Percentiles rank a stretch among this genome's conserved stretches.
Conservation (phyloP, 2,113 vertebrate genomes). For the Actenoides hombroni region DNA sequence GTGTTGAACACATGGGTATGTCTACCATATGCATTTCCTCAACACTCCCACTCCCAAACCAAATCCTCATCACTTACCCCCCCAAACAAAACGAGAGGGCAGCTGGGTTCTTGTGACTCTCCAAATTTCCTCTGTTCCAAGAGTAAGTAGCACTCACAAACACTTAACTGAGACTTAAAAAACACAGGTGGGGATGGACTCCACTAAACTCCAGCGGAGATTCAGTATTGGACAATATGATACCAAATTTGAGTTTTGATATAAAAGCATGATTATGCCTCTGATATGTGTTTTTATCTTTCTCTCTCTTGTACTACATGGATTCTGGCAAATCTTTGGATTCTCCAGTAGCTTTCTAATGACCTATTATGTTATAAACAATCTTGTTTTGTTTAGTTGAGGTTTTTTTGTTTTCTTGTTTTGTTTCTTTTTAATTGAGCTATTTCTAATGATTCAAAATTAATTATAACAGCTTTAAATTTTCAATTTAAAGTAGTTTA, state of each 20-base stretch:
- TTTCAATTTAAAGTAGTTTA: constrained; percentile 33
- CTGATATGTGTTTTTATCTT: neutral
- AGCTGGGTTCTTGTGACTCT: neutral
- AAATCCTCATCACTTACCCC: neutral
- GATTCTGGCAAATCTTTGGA: neutral
- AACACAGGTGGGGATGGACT: neutral
- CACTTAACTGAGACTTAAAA: neutral
- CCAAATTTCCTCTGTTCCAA: neutral
- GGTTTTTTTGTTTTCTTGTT: too few relatives aligned
- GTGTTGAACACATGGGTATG: neutral
- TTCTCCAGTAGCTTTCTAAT: neutral
- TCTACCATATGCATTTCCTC: rapidly evolving
- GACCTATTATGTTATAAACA: neutral
- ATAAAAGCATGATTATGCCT: neutral
- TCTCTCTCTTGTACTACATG: neutral
- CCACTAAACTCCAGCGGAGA: neutral
- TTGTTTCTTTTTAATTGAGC: neutral
- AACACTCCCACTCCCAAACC: rapidly evolving
- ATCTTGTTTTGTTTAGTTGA: neutral
- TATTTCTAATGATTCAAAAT: constrained; percentile 43
- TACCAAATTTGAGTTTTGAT: neutral
- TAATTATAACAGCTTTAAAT: constrained; percentile 23
- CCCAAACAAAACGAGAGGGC: neutral
- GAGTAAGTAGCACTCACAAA: neutral
- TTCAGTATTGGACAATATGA: neutral